These are phyloP conservation scores for Drosophila cardini DNA, from an alignment of 1,140 invertebrate genomes.

Conservation along the genomic window DNA sequence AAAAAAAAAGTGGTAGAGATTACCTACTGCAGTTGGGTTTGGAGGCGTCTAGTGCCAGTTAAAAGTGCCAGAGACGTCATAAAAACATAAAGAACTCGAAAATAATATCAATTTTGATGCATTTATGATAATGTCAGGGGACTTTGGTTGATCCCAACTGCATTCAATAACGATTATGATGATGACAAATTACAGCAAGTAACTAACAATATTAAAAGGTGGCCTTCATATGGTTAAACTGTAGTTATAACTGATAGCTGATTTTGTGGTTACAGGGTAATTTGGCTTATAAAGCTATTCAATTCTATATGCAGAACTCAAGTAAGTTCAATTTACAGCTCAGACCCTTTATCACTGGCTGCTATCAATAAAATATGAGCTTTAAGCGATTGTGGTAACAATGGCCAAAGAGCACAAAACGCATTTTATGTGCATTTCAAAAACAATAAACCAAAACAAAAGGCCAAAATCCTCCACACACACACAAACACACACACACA, in stretches of 20 bases:
- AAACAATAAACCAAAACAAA: constrained; percentile 75
- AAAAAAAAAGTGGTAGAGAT: constrained; percentile 17
- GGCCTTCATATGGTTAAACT: no score
- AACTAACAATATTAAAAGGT: no score
- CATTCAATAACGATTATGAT: constrained; percentile 59
- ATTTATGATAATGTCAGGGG: constrained; percentile 71
- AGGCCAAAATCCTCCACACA: constrained; percentile 55
- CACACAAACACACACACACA: constrained; percentile 21
- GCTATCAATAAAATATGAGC: constrained; percentile 64
- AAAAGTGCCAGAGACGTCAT: constrained; percentile 35
- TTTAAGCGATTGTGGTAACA: constrained; percentile 53
- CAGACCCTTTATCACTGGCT: constrained; percentile 25
- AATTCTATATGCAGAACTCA: constrained; percentile 1
- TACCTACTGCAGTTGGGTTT: constrained; percentile 49
- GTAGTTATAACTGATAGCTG: no score
- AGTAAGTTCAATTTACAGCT: neutral
- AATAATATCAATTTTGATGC: constrained; percentile 62
- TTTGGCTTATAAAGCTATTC: neutral
- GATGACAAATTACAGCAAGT: constrained; percentile 46
- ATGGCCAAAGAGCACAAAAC: constrained; percentile 42
- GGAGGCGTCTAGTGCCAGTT: constrained; percentile 45
- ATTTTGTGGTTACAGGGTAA: no score
- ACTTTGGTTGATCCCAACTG: constrained; percentile 51
- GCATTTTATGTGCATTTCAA: constrained; percentile 74
- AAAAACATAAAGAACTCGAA: neutral